phyloP scores from a whole-genome alignment of 35 echinoderm and acorn worm species.

The Lytechinus variegatus region DNA sequence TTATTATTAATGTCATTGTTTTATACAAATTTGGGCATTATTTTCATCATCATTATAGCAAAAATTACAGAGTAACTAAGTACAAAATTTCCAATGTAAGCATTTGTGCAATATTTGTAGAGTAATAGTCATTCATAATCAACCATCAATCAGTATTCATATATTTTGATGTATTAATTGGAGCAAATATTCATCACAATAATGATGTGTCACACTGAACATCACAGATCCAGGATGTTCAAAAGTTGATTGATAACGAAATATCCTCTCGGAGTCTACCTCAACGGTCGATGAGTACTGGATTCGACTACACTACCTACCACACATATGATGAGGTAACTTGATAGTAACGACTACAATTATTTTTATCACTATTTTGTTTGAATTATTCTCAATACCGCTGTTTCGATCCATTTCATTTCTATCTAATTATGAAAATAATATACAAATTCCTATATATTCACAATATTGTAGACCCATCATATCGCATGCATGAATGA shows the following conservation, averaged over 20 bases:
- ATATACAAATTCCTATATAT: too few relatives aligned
- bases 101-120: neutral
- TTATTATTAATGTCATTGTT: too few relatives aligned
- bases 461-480: too few relatives aligned
- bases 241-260: neutral
- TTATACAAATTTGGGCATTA: too few relatives aligned
- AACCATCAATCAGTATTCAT: too few relatives aligned
- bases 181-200: neutral
- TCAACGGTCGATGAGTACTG: neutral
- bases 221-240: neutral
- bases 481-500: too few relatives aligned
- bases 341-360: neutral
- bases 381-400: too few relatives aligned
- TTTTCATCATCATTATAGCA: neutral
- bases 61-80: neutral
- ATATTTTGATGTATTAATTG: too few relatives aligned
- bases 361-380: too few relatives aligned
- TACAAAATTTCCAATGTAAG: too few relatives aligned
- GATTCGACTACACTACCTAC: neutral
- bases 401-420: too few relatives aligned
- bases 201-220: neutral
- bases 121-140: neutral
- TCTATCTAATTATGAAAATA: too few relatives aligned
- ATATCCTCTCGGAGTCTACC: neutral
- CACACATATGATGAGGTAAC: neutral